phyloP scores from a whole-genome alignment of 1,140 invertebrate genomes.

The Papilio aristodemus region DNA sequence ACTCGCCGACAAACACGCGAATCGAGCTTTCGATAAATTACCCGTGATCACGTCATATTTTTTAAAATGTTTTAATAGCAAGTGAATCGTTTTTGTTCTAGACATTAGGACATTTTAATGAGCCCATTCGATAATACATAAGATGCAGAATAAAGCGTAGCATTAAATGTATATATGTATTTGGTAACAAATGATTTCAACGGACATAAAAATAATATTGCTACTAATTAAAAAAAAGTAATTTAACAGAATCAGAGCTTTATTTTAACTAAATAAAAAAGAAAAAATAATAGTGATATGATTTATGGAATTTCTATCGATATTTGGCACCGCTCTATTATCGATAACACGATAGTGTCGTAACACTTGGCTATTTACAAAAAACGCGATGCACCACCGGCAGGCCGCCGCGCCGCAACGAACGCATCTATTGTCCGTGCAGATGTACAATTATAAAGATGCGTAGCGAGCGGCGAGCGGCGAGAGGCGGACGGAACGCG shows the following conservation, averaged over 20 bases:
- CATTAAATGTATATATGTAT: too few relatives aligned
- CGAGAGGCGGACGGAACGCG: background rate
- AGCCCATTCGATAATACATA: too few relatives aligned
- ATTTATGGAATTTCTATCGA: background rate
- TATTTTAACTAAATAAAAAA: too few relatives aligned
- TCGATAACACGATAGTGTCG: background rate
- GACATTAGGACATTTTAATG: background rate
- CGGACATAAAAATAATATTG: too few relatives aligned
- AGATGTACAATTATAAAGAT: slow-evolving; percentile 54
- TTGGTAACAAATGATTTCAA: too few relatives aligned
- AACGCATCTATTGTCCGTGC: slow-evolving; percentile 49
- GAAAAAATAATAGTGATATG: too few relatives aligned
- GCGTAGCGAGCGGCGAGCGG: slow-evolving; percentile 3
- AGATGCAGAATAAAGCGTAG: background rate
- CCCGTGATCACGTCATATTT: background rate
- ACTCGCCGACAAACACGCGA: slow-evolving; percentile 21
- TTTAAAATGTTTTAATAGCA: background rate
- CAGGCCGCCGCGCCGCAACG: slow-evolving; percentile 27
- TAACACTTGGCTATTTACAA: background rate
- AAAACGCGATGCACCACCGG: slow-evolving; percentile 18
- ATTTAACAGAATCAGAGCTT: too few relatives aligned
- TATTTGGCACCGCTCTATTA: slow-evolving; percentile 2
- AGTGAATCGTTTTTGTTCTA: background rate
- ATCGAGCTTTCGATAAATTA: slow-evolving; percentile 7
- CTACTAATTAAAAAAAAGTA: too few relatives aligned